Evolutionary conservation across 2,113 vertebrate species (phyloP).

Genomic region (Melanerpes formicivorus): DNA sequence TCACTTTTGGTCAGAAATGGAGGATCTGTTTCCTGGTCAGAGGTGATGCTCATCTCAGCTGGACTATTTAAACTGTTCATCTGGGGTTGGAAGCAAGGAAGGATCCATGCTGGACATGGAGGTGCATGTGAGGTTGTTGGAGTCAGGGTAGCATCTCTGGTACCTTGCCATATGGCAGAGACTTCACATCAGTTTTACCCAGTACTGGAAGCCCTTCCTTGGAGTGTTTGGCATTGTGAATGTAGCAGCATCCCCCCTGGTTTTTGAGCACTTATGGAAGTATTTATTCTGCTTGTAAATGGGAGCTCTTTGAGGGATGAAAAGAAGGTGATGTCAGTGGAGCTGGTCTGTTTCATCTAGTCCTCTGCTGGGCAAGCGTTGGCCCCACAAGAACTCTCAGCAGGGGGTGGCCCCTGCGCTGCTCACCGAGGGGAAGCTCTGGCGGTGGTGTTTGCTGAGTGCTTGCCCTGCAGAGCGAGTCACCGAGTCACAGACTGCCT

Average conservation of each 20-base stretch:
- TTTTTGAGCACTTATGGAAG: not conserved
- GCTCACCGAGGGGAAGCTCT: not conserved
- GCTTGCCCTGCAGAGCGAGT: not conserved
- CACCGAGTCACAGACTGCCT: too few relatives aligned
- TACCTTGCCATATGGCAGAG: not conserved
- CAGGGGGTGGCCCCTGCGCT: not conserved
- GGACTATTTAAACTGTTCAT: not conserved
- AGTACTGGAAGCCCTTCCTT: not conserved
- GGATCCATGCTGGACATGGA: not conserved
- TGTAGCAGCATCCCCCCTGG: not conserved
- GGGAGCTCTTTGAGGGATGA: not conserved
- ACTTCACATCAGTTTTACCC: not conserved
- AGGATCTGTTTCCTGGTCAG: not conserved
- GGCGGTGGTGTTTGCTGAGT: not conserved
- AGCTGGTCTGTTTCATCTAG: not conserved
- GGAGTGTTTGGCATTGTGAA: not conserved
- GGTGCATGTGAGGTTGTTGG: not conserved
- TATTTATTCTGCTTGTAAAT: not conserved
- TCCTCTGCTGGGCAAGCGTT: not conserved
- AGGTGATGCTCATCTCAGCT: not conserved
- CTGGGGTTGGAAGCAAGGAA: not conserved
- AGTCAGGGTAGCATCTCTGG: not conserved
- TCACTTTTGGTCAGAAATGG: not conserved
- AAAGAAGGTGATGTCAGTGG: not conserved
- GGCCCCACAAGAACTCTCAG: not conserved